A percentile compares a stretch with the other conserved stretches of the same genome.
These are phyloP conservation scores for Chelmon rostratus DNA, from an alignment of 2,797 vertebrate genomes.

Conservation along the genomic window DNA sequence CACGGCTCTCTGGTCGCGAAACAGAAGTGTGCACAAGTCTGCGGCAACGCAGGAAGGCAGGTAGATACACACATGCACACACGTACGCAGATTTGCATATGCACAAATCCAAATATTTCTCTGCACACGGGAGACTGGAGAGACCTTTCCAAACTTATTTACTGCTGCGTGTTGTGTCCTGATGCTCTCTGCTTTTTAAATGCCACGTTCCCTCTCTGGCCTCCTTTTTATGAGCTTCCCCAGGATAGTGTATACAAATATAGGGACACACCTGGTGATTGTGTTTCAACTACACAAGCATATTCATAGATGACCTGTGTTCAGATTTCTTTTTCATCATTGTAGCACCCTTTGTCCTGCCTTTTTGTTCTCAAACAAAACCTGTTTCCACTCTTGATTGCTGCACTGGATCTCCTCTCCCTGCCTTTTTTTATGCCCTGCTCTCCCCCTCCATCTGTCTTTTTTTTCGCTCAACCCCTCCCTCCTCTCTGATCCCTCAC, in stretches of 20 bases:
- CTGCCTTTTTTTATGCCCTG: conserved; percentile 23
- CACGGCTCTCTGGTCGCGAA: conserved; percentile 56
- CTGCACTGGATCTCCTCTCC: conserved; percentile 18
- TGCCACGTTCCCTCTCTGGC: conserved; percentile 54
- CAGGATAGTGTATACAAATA: conserved; percentile 43
- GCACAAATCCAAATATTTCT: conserved; percentile 38
- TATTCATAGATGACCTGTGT: conserved; percentile 37
- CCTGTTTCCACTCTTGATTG: conserved; percentile 31
- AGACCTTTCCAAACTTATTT: conserved; percentile 70
- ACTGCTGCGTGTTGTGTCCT: conserved; percentile 32
- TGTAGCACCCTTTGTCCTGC: conserved; percentile 9
- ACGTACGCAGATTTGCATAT: conserved; percentile 50
- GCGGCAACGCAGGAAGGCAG: conserved; percentile 18
- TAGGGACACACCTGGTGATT: conserved; percentile 44
- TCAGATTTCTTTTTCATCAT: conserved; percentile 6
- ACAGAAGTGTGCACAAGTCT: conserved; percentile 50
- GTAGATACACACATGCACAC: conserved; percentile 32
- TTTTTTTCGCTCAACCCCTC: conserved; percentile 21
- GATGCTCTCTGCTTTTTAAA: conserved; percentile 60
- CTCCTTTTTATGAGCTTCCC: conserved; percentile 52
- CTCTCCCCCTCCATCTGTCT: conserved; percentile 34
- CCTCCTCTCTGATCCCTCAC: conserved; percentile 46
- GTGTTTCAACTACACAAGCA: conserved; percentile 24
- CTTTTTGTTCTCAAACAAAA: conserved; percentile 59
- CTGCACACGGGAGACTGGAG: conserved; percentile 35